These are phyloP conservation scores for Nebria brevicollis DNA, from an alignment of 2,888 invertebrate species.

Conservation along the genomic window DNA sequence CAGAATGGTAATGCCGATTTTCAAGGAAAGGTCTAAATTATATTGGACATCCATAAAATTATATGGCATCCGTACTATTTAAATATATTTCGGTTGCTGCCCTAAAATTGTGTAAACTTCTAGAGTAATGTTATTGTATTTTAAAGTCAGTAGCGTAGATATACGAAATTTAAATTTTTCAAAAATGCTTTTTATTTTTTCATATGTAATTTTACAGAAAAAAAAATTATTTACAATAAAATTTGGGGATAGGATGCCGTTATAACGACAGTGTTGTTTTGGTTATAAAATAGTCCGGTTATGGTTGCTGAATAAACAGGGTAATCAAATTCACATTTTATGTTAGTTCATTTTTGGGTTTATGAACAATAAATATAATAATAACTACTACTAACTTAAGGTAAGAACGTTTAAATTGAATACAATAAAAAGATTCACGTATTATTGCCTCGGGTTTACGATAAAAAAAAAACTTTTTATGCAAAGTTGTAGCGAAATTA, in stretches of 20 bases:
- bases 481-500: background rate
- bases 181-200: no score
- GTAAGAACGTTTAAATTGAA: background rate
- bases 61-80: conserved; percentile 1
- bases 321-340: conserved; percentile 25
- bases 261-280: background rate
- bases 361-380: background rate
- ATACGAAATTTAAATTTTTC: no score
- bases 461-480: background rate
- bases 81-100: background rate
- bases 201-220: no score
- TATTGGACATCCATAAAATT: conserved; percentile 18
- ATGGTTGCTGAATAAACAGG: conserved; percentile 19
- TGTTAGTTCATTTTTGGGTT: conserved; percentile 10
- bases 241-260: background rate
- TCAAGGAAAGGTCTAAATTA: background rate
- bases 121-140: background rate
- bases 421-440: background rate
- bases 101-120: background rate
- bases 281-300: conserved; percentile 10
- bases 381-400: background rate
- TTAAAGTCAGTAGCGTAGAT: no score
- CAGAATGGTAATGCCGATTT: background rate
- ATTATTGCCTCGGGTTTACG: background rate
- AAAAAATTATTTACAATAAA: background rate